These are phyloP conservation scores for Thunnus albacares DNA, from an alignment of 2,797 vertebrate genomes.

Conservation along the genomic window DNA sequence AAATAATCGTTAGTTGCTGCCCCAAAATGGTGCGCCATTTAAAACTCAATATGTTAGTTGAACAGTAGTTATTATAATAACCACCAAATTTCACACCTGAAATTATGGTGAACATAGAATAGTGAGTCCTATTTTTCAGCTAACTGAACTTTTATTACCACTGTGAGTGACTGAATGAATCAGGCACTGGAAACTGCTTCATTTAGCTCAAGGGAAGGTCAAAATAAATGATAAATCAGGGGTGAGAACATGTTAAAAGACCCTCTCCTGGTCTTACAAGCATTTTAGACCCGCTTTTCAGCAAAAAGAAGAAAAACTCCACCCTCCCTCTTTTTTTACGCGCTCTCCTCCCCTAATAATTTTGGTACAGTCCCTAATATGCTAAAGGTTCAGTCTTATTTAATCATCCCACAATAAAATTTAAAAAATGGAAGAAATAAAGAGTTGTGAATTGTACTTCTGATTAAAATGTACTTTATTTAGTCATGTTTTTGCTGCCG, in stretches of 20 bases:
- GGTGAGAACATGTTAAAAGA: neutral
- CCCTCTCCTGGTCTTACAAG: neutral
- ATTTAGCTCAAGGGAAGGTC: neutral
- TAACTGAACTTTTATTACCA: neutral
- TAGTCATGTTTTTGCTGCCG: conserved; percentile 39
- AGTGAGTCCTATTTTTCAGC: neutral
- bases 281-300: neutral
- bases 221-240: neutral
- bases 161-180: neutral
- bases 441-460: neutral
- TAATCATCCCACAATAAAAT: conserved; percentile 12
- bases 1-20: no score
- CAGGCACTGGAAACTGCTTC: no score
- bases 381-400: neutral
- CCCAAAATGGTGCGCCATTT: neutral
- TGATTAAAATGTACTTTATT: conserved; percentile 21
- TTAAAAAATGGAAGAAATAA: neutral
- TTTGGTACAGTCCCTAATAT: neutral
- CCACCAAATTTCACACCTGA: no score
- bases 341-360: neutral
- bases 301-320: neutral
- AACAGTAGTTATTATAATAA: neutral
- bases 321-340: neutral
- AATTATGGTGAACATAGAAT: neutral
- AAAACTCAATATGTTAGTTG: neutral